Evolutionary conservation across 2,797 vertebrate species (phyloP).

Genomic region (Eulemur coronatus): DNA sequence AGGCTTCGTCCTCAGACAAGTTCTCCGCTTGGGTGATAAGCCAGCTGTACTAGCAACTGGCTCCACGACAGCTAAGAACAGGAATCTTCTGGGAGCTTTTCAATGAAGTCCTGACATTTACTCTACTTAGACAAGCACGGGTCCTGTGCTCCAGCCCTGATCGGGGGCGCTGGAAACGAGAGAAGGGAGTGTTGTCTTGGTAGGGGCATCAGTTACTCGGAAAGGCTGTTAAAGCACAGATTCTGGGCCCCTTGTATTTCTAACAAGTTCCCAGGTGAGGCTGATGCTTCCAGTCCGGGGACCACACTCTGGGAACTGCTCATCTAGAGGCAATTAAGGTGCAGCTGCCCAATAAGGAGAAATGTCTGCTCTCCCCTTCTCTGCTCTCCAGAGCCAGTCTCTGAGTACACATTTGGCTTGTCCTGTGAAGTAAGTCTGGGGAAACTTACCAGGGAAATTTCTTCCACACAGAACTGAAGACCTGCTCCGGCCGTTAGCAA

Average conservation of each 20-base stretch:
- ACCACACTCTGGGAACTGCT: background rate
- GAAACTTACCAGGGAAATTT: background rate
- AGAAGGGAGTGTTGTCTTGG: background rate
- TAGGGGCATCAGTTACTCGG: background rate
- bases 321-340: background rate
- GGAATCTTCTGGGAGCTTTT: constrained; percentile 14
- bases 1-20: constrained; percentile 51
- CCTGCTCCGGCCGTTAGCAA: background rate
- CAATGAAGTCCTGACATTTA: background rate
- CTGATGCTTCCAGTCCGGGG: background rate
- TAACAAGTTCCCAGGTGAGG: background rate
- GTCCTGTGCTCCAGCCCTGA: background rate
- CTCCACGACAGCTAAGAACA: constrained; percentile 26
- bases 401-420: background rate
- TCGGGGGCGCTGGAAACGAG: background rate
- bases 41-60: constrained; percentile 12
- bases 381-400: background rate
- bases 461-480: background rate
- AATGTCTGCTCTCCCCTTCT: background rate
- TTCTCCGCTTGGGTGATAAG: constrained; percentile 12
- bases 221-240: background rate
- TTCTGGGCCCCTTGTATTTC: background rate
- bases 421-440: constrained; percentile 44
- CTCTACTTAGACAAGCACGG: background rate
- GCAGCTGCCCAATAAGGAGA: background rate